Evolutionary conservation across 2,888 invertebrate genomes (phyloP).

Genomic region (Himalopsyche kuldschensis): DNA sequence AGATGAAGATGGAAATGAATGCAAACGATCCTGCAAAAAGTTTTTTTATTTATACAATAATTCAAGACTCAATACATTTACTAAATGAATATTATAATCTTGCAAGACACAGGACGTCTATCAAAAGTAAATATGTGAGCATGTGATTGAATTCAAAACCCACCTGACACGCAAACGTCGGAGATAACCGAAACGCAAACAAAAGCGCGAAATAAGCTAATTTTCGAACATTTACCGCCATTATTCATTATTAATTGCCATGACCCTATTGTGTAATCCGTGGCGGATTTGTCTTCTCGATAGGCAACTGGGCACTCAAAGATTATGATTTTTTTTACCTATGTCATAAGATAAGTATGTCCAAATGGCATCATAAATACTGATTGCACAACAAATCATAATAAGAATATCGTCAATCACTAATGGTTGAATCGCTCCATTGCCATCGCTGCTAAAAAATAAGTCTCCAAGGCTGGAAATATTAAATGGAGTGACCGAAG

Average conservation of each 20-base stretch:
- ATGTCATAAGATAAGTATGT: neutral
- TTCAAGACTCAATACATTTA: neutral
- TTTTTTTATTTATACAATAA: no score
- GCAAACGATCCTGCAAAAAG: no score
- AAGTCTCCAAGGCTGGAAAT: neutral
- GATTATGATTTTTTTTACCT: neutral
- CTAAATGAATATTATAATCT: neutral
- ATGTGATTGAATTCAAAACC: neutral
- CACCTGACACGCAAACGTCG: neutral
- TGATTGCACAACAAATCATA: neutral
- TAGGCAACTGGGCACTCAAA: neutral
- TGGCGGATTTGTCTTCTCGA: neutral
- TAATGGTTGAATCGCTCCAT: neutral
- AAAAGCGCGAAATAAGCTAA: neutral
- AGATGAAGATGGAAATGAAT: no score
- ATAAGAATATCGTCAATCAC: neutral
- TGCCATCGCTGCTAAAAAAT: neutral
- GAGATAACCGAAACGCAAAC: neutral
- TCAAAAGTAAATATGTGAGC: neutral
- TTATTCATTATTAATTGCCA: neutral
- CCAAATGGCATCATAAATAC: neutral
- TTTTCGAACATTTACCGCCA: neutral
- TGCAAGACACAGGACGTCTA: neutral
- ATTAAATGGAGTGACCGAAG: neutral
- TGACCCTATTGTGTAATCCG: neutral